These are phyloP conservation scores for Bradypus variegatus DNA, from an alignment of 2,797 vertebrate genomes.

Conservation along the genomic window DNA sequence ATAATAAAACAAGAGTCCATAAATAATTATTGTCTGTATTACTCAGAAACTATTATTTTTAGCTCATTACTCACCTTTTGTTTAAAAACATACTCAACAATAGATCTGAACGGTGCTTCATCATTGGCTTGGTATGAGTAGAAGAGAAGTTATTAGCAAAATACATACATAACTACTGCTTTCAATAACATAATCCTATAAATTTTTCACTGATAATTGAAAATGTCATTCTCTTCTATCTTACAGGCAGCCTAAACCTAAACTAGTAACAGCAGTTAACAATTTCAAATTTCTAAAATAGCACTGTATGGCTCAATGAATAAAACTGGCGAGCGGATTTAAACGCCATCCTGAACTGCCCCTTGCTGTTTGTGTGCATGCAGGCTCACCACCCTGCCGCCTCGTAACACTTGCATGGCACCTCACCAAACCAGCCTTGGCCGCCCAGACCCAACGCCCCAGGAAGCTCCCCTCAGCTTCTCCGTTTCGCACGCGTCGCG, in stretches of 20 bases:
- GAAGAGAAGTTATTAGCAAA: background rate
- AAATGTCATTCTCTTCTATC: background rate
- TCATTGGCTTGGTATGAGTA: background rate
- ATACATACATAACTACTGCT: background rate
- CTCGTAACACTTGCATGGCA: background rate
- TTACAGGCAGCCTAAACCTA: background rate
- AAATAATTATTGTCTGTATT: background rate
- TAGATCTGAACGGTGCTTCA: background rate
- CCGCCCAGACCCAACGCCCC: accelerated
- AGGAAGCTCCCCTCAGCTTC: accelerated
- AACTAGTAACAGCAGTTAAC: background rate
- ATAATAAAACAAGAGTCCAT: background rate
- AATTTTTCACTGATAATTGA: slow-evolving; percentile 9
- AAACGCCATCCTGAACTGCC: background rate
- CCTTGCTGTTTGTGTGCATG: accelerated
- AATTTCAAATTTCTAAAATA: background rate
- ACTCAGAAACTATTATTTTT: background rate
- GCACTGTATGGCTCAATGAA: background rate
- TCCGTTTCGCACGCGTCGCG: accelerated
- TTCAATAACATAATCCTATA: background rate
- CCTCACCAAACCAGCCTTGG: accelerated
- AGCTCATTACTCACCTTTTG: background rate
- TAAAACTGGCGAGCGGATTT: background rate
- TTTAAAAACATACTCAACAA: background rate
- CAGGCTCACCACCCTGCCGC: background rate